Evolutionary conservation across 1,140 invertebrate genomes (phyloP).

Genomic region (Bombus impatiens): DNA sequence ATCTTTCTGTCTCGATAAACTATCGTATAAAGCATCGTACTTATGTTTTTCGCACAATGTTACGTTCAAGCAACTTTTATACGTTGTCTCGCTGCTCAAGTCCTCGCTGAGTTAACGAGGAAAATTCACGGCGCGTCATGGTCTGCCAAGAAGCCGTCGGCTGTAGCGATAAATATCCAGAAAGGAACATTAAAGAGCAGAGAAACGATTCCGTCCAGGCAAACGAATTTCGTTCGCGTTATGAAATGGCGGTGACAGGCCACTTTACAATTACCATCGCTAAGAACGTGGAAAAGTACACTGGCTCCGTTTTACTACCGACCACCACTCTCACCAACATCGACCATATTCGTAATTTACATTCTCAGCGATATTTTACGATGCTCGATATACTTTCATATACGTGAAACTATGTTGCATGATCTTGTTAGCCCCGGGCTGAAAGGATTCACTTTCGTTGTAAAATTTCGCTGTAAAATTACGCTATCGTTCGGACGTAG

Average conservation of each 20-base stretch:
- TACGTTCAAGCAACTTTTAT: background rate
- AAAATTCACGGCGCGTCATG: background rate
- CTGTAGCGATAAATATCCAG: background rate
- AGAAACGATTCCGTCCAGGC: background rate
- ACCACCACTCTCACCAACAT: background rate
- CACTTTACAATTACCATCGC: background rate
- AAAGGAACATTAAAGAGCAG: background rate
- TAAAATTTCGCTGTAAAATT: no score
- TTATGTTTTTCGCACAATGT: no score
- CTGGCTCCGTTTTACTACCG: background rate
- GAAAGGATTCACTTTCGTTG: no score
- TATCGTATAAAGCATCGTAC: no score
- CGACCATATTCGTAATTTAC: background rate
- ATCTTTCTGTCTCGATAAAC: no score
- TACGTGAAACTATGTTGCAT: background rate
- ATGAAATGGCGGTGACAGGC: constrained; percentile 3
- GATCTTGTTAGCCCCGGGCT: no score
- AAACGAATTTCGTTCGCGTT: background rate
- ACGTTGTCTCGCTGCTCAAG: background rate
- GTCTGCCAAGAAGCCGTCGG: background rate
- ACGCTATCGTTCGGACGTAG: no score
- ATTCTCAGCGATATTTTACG: background rate
- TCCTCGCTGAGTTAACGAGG: background rate
- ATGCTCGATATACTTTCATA: background rate
- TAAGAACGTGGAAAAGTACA: constrained; percentile 11